Evolutionary conservation across 2,797 vertebrate genomes (phyloP), one percentile per base, ranked within the genome.

Genomic region (Peromyscus nudipes): DNA sequence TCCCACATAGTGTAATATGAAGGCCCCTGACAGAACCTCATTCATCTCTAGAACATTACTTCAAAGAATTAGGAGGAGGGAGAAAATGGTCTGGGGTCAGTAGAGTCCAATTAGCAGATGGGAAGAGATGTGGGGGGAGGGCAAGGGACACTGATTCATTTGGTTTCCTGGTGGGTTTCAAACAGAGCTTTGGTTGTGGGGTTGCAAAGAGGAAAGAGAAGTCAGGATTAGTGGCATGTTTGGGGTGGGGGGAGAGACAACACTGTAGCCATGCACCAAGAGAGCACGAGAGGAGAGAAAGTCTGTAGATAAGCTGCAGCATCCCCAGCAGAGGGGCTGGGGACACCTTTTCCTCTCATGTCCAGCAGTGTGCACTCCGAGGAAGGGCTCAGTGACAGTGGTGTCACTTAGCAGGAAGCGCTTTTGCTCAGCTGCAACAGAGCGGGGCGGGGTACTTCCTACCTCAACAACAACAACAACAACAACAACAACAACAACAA

Each of bases 1-100:
- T 90, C 60, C 83, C 40, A 92, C n/a, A 69, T 10, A 81, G 89
- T 16, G 25, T 81, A 89, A 62, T 34, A 92, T 3, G 31, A 91
- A 94, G 86, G 52, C 14, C 29, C 60, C 76, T n/a, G 83, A 60
- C 60, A n/a, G 96, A 91, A 73, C 1, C 65, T 57, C 71, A 52
- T 93, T 97, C 91, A 81, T 92, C 84, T 94, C 86, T 91, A 49
- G 60, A 93, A 85, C 75, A 34, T 62, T 82, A 64, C 90, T 94
- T 94, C 71, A 77, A 85, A 67, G 93, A 92, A 95, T 90, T 94
- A 94, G 34, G 52, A 90, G 14, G 69, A 90, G 64, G 60, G 62
- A 92, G 82, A 76, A 94, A 96, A 94, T 95, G 83, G 16, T 75
- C 84, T 90, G 76, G 64, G 81, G 81, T 85, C 83, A 82, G 81